Percentiles rank a stretch among this genome's conserved stretches.
Conservation (phyloP, 2,113 vertebrate genomes). For the Ciconia stormi region DNA sequence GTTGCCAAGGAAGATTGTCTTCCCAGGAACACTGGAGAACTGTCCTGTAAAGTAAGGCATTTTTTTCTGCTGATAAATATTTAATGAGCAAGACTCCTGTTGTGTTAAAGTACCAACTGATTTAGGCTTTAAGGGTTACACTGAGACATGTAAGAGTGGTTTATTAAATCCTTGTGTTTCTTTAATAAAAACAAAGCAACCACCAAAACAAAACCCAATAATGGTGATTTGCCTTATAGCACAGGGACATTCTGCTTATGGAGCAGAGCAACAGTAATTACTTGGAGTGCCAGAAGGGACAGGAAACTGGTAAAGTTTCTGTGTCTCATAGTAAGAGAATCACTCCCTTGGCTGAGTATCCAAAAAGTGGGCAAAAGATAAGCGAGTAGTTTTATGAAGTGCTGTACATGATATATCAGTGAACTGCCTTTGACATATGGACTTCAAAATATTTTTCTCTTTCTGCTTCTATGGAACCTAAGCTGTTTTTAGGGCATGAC, state of each 20-base stretch:
- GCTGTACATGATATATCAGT: background rate
- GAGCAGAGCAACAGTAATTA: slow-evolving; percentile 75
- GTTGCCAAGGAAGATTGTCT: slow-evolving; percentile 79
- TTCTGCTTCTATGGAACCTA: background rate
- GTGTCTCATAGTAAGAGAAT: slow-evolving; percentile 80
- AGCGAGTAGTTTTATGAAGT: background rate
- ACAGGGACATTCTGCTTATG: slow-evolving; percentile 78
- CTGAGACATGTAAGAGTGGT: slow-evolving; percentile 51
- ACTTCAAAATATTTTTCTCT: background rate
- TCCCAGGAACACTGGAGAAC: slow-evolving; percentile 74
- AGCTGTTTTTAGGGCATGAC: background rate
- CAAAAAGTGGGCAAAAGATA: slow-evolving; percentile 59
- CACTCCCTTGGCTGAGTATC: slow-evolving; percentile 69
- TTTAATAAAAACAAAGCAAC: slow-evolving; percentile 25
- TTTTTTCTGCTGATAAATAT: background rate
- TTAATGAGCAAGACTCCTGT: background rate
- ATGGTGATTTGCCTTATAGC: slow-evolving; percentile 68
- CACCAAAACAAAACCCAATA: background rate
- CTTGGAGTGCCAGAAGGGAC: slow-evolving; percentile 81
- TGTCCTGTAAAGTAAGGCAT: slow-evolving; percentile 83
- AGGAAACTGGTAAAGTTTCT: slow-evolving; percentile 70
- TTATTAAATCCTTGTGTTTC: slow-evolving; percentile 71
- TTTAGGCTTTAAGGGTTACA: slow-evolving; percentile 59
- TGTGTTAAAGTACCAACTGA: slow-evolving; percentile 17
- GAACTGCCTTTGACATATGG: background rate